These are phyloP conservation scores for Aviceda subcristata DNA, from an alignment of 2,113 vertebrate species.

Conservation along the genomic window DNA sequence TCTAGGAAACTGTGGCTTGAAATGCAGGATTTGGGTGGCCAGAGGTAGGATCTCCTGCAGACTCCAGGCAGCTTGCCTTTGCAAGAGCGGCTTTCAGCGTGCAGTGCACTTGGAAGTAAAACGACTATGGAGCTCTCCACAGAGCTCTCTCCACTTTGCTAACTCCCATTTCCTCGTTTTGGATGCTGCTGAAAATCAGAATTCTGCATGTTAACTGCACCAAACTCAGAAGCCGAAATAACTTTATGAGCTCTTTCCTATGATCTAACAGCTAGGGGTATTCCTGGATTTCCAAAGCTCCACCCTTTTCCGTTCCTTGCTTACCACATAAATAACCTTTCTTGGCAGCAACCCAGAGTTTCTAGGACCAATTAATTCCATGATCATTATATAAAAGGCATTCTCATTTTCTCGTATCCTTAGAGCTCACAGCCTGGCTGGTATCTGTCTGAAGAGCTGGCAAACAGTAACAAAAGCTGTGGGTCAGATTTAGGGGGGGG, in stretches of 20 bases:
- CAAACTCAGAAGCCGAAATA: background rate
- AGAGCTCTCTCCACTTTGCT: background rate
- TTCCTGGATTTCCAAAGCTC: slow-evolving; percentile 21
- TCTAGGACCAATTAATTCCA: slow-evolving; percentile 4
- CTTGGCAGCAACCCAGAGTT: background rate
- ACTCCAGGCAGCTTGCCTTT: background rate
- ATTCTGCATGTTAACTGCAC: background rate
- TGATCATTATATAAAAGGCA: background rate
- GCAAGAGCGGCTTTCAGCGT: background rate
- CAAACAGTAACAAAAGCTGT: background rate
- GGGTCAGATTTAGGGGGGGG: background rate
- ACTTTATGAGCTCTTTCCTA: background rate
- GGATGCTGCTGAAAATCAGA: background rate
- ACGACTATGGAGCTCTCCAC: fast-evolving
- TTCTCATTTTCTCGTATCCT: background rate
- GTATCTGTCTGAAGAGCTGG: background rate
- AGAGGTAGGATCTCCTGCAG: background rate
- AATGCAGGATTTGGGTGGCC: background rate
- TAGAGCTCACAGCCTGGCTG: background rate
- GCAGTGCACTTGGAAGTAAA: background rate
- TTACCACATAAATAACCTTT: slow-evolving; percentile 24
- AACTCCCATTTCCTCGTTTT: background rate
- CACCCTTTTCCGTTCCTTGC: slow-evolving; percentile 12
- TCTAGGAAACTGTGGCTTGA: background rate
- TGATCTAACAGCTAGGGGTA: background rate